Base-by-base conservation (phyloP, 2,888 invertebrate species). In the Brachycybe producta region DNA sequence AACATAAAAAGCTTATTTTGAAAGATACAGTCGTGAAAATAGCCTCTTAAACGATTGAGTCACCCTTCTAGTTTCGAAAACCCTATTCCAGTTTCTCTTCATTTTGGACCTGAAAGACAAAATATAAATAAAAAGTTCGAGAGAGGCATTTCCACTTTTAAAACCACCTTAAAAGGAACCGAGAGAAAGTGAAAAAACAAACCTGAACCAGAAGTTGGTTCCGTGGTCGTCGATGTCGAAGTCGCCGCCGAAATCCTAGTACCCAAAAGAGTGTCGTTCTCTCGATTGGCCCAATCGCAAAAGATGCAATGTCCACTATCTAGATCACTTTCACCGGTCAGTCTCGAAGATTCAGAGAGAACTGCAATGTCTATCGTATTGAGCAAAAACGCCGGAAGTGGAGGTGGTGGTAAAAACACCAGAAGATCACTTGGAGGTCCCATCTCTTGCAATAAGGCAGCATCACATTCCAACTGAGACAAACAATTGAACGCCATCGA, bases 231-330 rank as follows among this genome's bases (percentile, higher is more conserved):
- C n/a, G n/a, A n/a, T n/a, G n/a, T n/a, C n/a, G 28, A n/a, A 11
- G 19, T 28, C 15, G n/a, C 15, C 13, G n/a, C n/a, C n/a, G n/a
- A n/a, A n/a, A n/a, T n/a, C n/a, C n/a, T n/a, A n/a, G n/a, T n/a
- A n/a, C n/a, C n/a, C n/a, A n/a, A n/a, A n/a, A n/a, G n/a, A n/a
- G 42, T 42, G 27, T 42, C 42, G 15, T 42, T 42, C 27, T 42
- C 42, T 26, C 27, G 23, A 27, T 42, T 42, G 27, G 42, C 42
- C 42, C 42, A 42, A 11, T 27, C 26, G 27, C 42, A 42, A 11
- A 42, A 28, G 27, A 26, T 42, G 42, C 42, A 42, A 8, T 11
- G 8, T 8, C n/a, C 8, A 17, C 27, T 27, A 26, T 42, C 42
- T n/a, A n/a, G n/a, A n/a, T n/a, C n/a, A n/a, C n/a, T n/a, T 19